Evolutionary conservation across 2,888 invertebrate genomes (phyloP), one percentile per base, ranked within the genome.

Genomic region (Osedax fenrisi): DNA sequence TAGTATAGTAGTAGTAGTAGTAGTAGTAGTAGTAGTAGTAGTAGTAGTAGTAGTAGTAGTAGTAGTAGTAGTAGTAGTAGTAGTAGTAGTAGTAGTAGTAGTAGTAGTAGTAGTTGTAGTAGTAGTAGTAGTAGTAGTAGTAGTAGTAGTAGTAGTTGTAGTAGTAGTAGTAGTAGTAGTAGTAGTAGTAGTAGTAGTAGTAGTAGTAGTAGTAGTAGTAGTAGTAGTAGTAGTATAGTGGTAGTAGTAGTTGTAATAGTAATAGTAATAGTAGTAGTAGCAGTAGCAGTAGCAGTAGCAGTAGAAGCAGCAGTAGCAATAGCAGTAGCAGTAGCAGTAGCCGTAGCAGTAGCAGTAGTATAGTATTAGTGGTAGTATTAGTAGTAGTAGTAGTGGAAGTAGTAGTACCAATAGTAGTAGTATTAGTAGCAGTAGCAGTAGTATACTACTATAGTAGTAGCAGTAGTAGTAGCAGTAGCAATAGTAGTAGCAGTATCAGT

Each of bases 21-120:
- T n/a, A n/a, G n/a, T n/a, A n/a, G n/a, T n/a, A n/a, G n/a, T n/a
- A n/a, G n/a, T n/a, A n/a, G n/a, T n/a, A n/a, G 56, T 56, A 56
- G 56, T 56, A 56, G 56, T 56, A 56, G 56, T 56, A 56, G 56
- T 56, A 56, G 56, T 56, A 56, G 56, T 56, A 56, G 56, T 56
- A 56, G 56, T 56, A 56, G 56, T 56, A 56, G 56, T 56, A 56
- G 56, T 56, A 56, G 56, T 56, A 56, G 56, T 56, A 56, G 56
- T 56, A 56, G 56, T 56, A 56, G 56, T 56, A 56, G 56, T 56
- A 56, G 56, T 56, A 56, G 56, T 56, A 56, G 56, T 56, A 56
- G 56, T 56, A 56, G 56, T 56, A 0, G 56, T 56, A 56, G 56
- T 56, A 56, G 56, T 56, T 17, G 56, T 56, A 56, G 56, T 56